phyloP scores from a whole-genome alignment of 2,797 vertebrate genomes.

The Rhadinocentrus ornatus region DNA sequence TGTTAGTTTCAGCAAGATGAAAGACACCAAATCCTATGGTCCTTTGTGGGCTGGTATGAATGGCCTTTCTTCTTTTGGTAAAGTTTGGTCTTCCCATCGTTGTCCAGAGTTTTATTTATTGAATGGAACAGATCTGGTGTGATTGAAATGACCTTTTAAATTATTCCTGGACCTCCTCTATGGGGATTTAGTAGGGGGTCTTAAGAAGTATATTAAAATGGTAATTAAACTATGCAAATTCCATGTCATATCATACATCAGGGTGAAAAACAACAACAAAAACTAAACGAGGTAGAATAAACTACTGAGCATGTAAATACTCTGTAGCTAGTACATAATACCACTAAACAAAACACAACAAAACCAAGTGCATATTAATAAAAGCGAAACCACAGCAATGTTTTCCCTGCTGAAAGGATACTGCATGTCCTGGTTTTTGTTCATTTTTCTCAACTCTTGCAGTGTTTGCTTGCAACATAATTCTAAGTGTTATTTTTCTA shows the following conservation, averaged over 20 bases:
- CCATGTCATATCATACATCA: no score
- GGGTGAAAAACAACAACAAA: no score
- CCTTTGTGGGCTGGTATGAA: neutral
- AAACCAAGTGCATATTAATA: neutral
- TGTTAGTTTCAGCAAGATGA: neutral
- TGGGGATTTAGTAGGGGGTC: no score
- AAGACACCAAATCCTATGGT: neutral
- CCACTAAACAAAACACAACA: neutral
- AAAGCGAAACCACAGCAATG: neutral
- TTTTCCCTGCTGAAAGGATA: neutral
- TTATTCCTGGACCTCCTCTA: no score
- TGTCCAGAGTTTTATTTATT: no score
- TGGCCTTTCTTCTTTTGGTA: neutral
- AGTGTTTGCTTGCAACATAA: neutral
- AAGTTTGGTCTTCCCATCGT: no score
- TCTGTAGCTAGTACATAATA: no score
- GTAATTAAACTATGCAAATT: neutral
- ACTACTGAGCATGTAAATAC: no score
- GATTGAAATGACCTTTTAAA: no score
- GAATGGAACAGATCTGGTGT: no score
- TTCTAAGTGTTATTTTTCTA: neutral
- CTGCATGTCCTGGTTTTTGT: neutral
- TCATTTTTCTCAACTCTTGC: neutral
- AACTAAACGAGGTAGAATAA: no score
- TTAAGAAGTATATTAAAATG: no score